Conservation (phyloP, 2,888 invertebrate genomes). For the Caenorhabditis macrosperma region DNA sequence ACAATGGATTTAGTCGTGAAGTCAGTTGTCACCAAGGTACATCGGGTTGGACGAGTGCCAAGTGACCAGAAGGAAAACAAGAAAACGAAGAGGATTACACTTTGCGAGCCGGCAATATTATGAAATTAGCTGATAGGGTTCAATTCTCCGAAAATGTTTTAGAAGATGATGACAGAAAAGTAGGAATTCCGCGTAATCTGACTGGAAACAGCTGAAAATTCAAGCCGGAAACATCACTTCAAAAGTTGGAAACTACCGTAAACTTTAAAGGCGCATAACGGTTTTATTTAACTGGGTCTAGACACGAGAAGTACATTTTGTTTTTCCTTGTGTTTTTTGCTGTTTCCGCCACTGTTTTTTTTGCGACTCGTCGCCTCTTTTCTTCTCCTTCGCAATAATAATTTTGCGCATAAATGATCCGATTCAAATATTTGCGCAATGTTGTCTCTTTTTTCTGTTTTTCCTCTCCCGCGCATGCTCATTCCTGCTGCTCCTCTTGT, state of each 20-base stretch:
- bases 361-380: not conserved
- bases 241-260: no score
- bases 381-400: conserved; percentile 11
- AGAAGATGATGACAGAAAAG: no score
- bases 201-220: no score
- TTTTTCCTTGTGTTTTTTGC: not conserved
- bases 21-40: conserved; percentile 13
- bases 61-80: not conserved
- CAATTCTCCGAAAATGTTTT: no score
- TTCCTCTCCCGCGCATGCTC: conserved; percentile 10
- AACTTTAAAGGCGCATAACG: no score
- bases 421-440: conserved; percentile 48
- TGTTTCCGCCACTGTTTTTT: not conserved
- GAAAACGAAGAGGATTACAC: not conserved
- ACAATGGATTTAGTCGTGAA: not conserved
- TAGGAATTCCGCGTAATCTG: no score
- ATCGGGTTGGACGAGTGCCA: conserved; percentile 10
- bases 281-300: no score
- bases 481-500: conserved; percentile 5
- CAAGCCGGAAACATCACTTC: no score
- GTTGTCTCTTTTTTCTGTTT: conserved; percentile 40
- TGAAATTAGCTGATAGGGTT: no score
- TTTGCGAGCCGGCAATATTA: not conserved
- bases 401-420: conserved; percentile 24
- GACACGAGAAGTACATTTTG: no score